Conservation (phyloP, 2,888 invertebrate species). For the Oligia fasciuncula region DNA sequence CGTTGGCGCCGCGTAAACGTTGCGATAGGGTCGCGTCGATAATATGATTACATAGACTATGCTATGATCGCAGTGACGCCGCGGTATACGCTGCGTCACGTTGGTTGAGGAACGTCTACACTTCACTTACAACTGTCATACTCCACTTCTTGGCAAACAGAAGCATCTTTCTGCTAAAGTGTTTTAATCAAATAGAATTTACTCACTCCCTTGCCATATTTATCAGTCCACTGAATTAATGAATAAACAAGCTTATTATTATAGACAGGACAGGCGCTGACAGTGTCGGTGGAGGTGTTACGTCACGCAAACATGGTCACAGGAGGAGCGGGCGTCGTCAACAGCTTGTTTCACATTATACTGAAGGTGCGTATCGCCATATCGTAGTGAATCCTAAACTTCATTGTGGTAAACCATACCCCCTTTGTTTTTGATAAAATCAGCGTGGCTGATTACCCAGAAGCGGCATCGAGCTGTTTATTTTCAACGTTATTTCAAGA, state of each 20-base stretch:
- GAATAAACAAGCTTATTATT: neutral
- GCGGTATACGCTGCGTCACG: too few relatives aligned
- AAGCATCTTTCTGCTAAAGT: neutral
- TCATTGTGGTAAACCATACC: neutral
- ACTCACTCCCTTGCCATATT: neutral
- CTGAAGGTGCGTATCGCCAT: constrained; percentile 76
- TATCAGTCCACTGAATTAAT: neutral
- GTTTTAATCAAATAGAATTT: neutral
- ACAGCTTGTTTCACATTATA: constrained; percentile 84
- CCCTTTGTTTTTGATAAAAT: neutral
- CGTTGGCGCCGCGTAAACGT: neutral
- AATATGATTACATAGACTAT: neutral
- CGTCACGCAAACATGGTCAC: constrained; percentile 85
- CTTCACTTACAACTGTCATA: too few relatives aligned
- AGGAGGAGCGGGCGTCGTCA: constrained; percentile 84
- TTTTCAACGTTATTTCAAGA: neutral
- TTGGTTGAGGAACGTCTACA: neutral
- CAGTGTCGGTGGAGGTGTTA: constrained; percentile 83
- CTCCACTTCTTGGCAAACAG: neutral
- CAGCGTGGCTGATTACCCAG: neutral
- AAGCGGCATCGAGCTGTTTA: neutral
- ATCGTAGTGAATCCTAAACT: neutral
- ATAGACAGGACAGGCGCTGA: constrained; percentile 83
- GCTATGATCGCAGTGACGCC: neutral
- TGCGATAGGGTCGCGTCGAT: neutral